These are phyloP conservation scores for Drosophila kohkoa DNA, from an alignment of 1,140 invertebrate species.

Conservation along the genomic window DNA sequence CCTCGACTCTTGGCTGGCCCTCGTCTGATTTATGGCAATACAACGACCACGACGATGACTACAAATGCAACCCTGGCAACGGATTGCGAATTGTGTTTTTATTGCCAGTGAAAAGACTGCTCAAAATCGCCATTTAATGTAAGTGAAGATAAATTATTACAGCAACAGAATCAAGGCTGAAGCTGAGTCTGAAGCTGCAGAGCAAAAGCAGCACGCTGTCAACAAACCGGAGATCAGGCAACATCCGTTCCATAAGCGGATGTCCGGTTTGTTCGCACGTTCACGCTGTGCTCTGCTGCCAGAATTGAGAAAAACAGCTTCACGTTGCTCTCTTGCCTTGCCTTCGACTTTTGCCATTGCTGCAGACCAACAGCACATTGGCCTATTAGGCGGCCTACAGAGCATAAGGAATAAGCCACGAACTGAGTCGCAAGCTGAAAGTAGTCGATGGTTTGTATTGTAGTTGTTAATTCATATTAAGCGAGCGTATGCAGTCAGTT, in stretches of 20 bases:
- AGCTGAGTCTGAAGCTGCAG: background rate
- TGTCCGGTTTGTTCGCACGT: constrained; percentile 78
- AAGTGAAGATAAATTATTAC: constrained; percentile 74
- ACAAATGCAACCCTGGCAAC: constrained; percentile 26
- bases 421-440: background rate
- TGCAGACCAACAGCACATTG: background rate
- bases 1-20: constrained; percentile 19
- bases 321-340: background rate
- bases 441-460: background rate
- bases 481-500: background rate
- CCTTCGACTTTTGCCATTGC: background rate
- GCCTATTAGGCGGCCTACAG: constrained; percentile 3
- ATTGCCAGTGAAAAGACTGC: constrained; percentile 47
- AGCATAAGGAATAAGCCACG: background rate
- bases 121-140: constrained; percentile 73
- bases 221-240: constrained; percentile 76
- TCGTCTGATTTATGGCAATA: constrained; percentile 68
- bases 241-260: constrained; percentile 77
- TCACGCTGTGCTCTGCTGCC: constrained; percentile 65
- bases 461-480: background rate
- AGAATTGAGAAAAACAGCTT: constrained; percentile 26
- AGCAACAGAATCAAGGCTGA: constrained; percentile 3
- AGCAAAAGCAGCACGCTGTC: constrained; percentile 42
- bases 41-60: constrained; percentile 31
- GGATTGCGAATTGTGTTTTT: constrained; percentile 52